phyloP scores from a whole-genome alignment of 2,888 invertebrate genomes.

The Cheilosia impressa region DNA sequence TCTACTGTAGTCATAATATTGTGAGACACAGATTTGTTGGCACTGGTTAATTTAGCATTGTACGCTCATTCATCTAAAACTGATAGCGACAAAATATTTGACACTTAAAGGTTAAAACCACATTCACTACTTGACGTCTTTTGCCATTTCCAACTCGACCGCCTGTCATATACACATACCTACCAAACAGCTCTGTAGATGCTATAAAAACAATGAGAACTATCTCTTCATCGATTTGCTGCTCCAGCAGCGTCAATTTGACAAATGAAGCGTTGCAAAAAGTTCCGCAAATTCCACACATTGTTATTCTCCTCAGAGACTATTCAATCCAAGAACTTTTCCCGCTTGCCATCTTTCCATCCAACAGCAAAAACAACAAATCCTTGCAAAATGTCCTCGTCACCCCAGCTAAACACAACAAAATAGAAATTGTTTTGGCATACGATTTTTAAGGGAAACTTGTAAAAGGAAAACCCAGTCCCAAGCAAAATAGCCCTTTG shows the following conservation, averaged over 20 bases:
- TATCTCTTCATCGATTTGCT: slow-evolving; percentile 21
- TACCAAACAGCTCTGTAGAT: not conserved
- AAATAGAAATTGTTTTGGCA: slow-evolving; percentile 24
- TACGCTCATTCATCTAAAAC: too few species aligned
- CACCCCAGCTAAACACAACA: slow-evolving; percentile 1
- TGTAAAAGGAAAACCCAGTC: not conserved
- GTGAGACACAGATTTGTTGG: too few species aligned
- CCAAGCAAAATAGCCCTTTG: not conserved
- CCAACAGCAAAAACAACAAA: not conserved
- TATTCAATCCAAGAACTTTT: slow-evolving; percentile 27
- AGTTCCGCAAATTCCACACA: slow-evolving; percentile 22
- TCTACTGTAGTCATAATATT: too few species aligned
- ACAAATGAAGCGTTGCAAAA: slow-evolving; percentile 42
- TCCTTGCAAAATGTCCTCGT: slow-evolving; percentile 6
- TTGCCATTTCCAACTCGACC: not conserved
- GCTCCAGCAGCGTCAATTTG: slow-evolving; percentile 30
- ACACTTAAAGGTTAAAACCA: not conserved
- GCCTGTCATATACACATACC: not conserved
- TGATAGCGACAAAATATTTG: not conserved
- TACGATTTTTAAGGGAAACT: not conserved
- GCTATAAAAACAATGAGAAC: slow-evolving; percentile 4
- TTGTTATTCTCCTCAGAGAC: slow-evolving; percentile 28
- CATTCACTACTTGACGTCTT: not conserved
- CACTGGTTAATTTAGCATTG: too few species aligned
- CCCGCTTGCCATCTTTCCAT: not conserved